These are phyloP conservation scores for Pygoscelis adeliae DNA, from an alignment of 2,113 vertebrate species.

Conservation along the genomic window DNA sequence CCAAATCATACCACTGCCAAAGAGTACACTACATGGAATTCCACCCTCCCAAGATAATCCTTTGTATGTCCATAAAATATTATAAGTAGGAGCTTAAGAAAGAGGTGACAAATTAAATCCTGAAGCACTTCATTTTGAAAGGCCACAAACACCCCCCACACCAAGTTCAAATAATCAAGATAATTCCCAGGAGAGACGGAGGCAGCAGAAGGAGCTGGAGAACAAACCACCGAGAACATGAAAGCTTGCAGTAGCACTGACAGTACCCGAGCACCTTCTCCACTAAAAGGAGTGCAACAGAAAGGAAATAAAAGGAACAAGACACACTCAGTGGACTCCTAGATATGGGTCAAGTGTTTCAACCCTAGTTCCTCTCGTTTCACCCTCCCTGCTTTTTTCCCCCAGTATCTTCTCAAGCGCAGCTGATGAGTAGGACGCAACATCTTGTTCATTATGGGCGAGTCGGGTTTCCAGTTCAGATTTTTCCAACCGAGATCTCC, in stretches of 20 bases:
- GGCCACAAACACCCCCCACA: neutral
- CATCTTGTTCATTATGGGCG: neutral
- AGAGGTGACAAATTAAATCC: neutral
- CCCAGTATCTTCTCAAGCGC: neutral
- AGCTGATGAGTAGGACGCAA: neutral
- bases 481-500: neutral
- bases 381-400: too few species aligned
- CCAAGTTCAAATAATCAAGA: neutral
- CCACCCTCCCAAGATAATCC: neutral
- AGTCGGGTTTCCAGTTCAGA: neutral
- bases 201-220: neutral
- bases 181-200: neutral
- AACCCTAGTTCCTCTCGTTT: neutral
- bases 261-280: neutral
- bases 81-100: neutral
- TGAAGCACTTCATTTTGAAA: neutral
- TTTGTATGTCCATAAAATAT: neutral
- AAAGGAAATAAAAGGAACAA: neutral
- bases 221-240: accelerated
- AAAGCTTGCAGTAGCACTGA: neutral
- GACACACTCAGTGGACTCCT: neutral
- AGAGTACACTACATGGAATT: neutral
- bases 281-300: neutral
- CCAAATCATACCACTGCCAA: neutral
- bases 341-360: neutral